A percentile compares a stretch with the other conserved stretches of the same genome.
These are phyloP conservation scores for Lacanobia wlatinum DNA, from an alignment of 2,888 invertebrate genomes.

Conservation along the genomic window DNA sequence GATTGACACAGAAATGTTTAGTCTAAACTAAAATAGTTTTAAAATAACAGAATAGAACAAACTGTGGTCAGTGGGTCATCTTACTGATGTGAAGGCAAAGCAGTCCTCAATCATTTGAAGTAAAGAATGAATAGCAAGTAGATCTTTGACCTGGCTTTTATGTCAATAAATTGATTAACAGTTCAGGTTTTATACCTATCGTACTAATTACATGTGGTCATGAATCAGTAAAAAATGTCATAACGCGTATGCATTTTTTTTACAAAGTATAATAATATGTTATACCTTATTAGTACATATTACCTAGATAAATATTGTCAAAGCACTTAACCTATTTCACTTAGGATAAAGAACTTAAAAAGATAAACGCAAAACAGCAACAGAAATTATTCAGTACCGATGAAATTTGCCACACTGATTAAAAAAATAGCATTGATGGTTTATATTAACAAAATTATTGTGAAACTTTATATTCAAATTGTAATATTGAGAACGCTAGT, in stretches of 20 bases:
- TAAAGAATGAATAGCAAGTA: not conserved
- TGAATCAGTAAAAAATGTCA: not conserved
- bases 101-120: not conserved
- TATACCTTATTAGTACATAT: not conserved
- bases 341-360: not conserved
- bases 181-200: not conserved
- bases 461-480: slow-evolving; percentile 10
- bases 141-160: not conserved
- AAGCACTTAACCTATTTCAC: not conserved
- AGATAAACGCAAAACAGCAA: not conserved
- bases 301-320: not conserved
- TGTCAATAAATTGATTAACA: slow-evolving; percentile 1
- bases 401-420: not conserved
- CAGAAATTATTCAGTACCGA: not conserved
- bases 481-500: not conserved
- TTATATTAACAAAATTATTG: not conserved
- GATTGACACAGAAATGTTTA: not conserved
- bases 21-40: too few relatives aligned
- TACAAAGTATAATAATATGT: not conserved
- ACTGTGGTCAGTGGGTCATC: too few relatives aligned
- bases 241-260: not conserved
- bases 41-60: too few relatives aligned
- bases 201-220: not conserved
- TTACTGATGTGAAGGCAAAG: not conserved
- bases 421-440: not conserved